Conservation (phyloP, 1,140 invertebrate genomes). For the Neuroterus valhalla region DNA sequence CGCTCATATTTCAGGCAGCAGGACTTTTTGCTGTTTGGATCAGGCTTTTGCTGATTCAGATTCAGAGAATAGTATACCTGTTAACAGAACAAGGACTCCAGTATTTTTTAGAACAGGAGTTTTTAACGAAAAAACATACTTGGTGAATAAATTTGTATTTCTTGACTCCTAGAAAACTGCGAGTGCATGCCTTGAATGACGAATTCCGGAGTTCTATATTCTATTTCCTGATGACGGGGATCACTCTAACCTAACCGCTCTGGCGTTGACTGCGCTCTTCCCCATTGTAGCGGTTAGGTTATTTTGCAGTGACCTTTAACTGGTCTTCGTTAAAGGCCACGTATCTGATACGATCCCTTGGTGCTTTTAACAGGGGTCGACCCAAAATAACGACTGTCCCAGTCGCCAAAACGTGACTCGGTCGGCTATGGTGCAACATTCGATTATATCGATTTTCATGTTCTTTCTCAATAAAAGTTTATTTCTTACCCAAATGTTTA, state of each 20-base stretch:
- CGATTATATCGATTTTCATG: slow-evolving; percentile 14
- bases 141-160: slow-evolving; percentile 30
- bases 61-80: too few species aligned
- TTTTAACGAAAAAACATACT: too few species aligned
- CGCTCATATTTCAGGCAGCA: too few species aligned
- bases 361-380: slow-evolving; percentile 47
- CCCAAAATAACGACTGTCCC: slow-evolving; percentile 60
- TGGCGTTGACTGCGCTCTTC: slow-evolving; percentile 8
- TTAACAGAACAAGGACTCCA: too few species aligned
- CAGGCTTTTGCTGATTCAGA: too few species aligned
- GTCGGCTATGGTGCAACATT: background rate
- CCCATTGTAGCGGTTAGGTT: slow-evolving; percentile 52
- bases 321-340: slow-evolving; percentile 57
- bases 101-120: too few species aligned
- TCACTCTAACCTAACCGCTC: slow-evolving; percentile 38
- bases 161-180: background rate
- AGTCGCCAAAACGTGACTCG: slow-evolving; percentile 33
- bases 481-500: slow-evolving; percentile 31
- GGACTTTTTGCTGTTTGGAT: too few species aligned
- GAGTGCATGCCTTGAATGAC: slow-evolving; percentile 12
- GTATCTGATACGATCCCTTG: slow-evolving; percentile 53
- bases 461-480: slow-evolving; percentile 9
- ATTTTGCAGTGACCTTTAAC: slow-evolving; percentile 57
- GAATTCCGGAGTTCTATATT: slow-evolving; percentile 9
- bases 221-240: slow-evolving; percentile 50